Evolutionary conservation across 30 jellyfish, hydroid and myxozoan species (phyloP).

Genomic region (Haliclystus octoradiatus): DNA sequence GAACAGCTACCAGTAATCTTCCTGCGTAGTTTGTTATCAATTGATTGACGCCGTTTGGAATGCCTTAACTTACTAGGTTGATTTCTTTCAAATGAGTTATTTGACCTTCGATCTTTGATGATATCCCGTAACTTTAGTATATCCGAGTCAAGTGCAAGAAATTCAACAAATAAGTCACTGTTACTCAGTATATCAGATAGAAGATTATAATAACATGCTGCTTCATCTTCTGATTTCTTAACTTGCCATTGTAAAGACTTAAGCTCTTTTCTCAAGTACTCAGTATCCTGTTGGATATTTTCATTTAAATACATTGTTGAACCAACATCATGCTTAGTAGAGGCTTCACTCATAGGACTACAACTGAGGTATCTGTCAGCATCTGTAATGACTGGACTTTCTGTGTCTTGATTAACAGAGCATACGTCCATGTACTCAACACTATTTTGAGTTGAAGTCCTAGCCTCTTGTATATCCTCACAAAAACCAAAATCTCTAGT

Average conservation of each 20-base stretch:
- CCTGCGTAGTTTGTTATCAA: not conserved
- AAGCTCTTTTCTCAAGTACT: not conserved
- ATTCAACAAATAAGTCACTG: not conserved
- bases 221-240: not conserved
- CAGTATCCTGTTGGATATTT: not conserved
- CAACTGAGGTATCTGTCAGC: not conserved
- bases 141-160: not conserved
- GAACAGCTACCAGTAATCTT: not conserved
- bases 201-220: not conserved
- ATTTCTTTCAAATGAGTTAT: not conserved
- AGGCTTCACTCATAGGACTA: not conserved
- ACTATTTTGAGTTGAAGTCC: not conserved
- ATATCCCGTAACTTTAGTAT: not conserved
- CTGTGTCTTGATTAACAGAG: not conserved
- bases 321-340: too few relatives aligned
- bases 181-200: not conserved
- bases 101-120: not conserved
- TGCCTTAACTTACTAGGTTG: not conserved
- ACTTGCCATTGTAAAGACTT: not conserved
- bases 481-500: not conserved
- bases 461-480: not conserved
- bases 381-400: not conserved
- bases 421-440: too few relatives aligned
- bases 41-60: not conserved
- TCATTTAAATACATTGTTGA: too few relatives aligned